phyloP scores from a whole-genome alignment of 2,113 vertebrate genomes.

The Gallinago paraguaiae region DNA sequence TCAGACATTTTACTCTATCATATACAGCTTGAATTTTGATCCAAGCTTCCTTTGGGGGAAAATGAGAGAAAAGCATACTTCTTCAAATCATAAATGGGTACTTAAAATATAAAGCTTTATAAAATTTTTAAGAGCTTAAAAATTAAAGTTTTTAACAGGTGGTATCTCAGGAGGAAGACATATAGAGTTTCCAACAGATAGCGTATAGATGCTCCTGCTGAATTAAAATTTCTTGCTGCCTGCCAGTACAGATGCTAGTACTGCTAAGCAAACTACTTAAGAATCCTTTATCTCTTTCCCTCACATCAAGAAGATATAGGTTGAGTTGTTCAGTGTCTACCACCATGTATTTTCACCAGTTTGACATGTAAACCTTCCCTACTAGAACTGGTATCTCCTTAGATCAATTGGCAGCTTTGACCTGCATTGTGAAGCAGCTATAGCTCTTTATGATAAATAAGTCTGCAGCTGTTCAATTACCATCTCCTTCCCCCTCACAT shows the following conservation, averaged over 20 bases:
- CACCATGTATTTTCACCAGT: background rate
- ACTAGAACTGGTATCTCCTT: background rate
- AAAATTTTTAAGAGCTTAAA: background rate
- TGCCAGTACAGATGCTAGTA: background rate
- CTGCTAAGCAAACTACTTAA: background rate
- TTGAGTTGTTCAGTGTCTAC: background rate
- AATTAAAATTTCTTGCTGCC: background rate
- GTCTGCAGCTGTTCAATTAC: background rate
- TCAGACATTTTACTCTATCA: background rate
- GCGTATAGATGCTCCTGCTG: background rate
- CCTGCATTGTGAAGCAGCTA: background rate
- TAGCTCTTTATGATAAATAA: background rate
- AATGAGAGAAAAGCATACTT: background rate
- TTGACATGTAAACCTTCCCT: background rate
- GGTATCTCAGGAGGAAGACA: background rate
- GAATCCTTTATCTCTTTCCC: background rate
- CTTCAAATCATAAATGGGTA: background rate
- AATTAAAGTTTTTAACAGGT: background rate
- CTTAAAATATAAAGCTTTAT: background rate
- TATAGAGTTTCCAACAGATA: background rate
- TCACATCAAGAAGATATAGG: background rate
- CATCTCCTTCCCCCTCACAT: rapidly evolving
- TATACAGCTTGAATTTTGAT: background rate
- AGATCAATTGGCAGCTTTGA: background rate
- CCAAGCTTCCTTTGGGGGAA: background rate